A percentile compares a stretch with the other conserved stretches of the same genome.
phyloP scores from a whole-genome alignment of 2,113 vertebrate genomes.

The Meriones unguiculatus region DNA sequence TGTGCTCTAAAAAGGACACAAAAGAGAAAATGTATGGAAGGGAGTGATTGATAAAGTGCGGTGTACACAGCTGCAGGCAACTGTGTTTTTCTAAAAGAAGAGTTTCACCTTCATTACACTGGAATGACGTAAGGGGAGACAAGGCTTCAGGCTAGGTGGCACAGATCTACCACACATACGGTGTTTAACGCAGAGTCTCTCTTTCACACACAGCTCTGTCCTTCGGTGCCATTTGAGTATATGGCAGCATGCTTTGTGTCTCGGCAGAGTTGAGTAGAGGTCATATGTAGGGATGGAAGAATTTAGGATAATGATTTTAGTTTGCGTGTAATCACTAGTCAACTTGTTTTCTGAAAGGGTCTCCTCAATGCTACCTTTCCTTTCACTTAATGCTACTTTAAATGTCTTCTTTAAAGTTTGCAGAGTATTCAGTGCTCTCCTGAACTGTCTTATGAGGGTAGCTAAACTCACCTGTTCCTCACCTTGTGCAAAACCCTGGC shows the following conservation, averaged over 20 bases:
- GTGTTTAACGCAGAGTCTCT: neutral
- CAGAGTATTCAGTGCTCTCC: too few relatives aligned
- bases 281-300: neutral
- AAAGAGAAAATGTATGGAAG: neutral
- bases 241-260: too few relatives aligned
- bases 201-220: neutral
- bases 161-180: fast-evolving
- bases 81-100: neutral
- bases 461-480: neutral
- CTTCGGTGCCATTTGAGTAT: neutral
- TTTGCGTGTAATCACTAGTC: neutral
- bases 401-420: neutral
- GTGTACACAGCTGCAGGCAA: neutral
- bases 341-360: neutral
- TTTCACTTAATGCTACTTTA: neutral
- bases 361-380: neutral
- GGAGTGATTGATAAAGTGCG: neutral
- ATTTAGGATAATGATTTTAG: neutral
- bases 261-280: neutral
- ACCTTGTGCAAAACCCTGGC: neutral
- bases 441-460: neutral
- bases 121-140: neutral
- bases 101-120: neutral
- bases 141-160: neutral
- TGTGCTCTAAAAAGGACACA: neutral